Conservation (phyloP, 2,113 vertebrate genomes). For the Cebidichthys violaceus region DNA sequence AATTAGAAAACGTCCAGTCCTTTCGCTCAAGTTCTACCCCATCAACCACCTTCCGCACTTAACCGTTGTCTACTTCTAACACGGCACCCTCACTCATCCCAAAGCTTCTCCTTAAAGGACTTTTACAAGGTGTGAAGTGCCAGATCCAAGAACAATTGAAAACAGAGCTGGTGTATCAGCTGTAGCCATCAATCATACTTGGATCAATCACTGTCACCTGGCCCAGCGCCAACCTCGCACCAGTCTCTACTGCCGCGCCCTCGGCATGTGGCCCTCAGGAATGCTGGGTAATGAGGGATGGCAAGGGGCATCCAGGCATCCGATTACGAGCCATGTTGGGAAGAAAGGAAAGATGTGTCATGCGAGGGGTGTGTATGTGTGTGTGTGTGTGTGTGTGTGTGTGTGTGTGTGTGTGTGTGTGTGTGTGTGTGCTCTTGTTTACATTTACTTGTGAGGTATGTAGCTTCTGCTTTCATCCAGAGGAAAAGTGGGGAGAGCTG, state of each 20-base stretch:
- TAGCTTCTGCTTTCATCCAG: constrained; percentile 57
- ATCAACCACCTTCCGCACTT: constrained; percentile 54
- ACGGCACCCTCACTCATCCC: constrained; percentile 50
- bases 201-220: constrained; percentile 81
- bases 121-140: constrained; percentile 86
- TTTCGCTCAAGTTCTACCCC: constrained; percentile 26
- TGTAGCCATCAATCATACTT: constrained; percentile 83
- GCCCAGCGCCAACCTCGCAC: constrained; percentile 59
- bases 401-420: constrained; percentile 14
- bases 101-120: constrained; percentile 71
- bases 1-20: background rate
- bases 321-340: constrained; percentile 75
- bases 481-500: constrained; percentile 42
- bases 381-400: constrained; percentile 10
- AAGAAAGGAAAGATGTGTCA: constrained; percentile 68
- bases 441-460: constrained; percentile 54
- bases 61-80: constrained; percentile 40
- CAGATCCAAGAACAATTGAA: constrained; percentile 81
- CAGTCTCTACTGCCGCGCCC: constrained; percentile 65
- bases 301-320: constrained; percentile 67
- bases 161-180: constrained; percentile 81
- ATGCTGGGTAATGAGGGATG: constrained; percentile 80
- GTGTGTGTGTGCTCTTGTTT: constrained; percentile 54
- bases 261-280: constrained; percentile 73
- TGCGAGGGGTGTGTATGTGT: constrained; percentile 37